These are phyloP conservation scores for human DNA, from an alignment of 2,113 vertebrate species.

Conservation along the genomic window GRCh38 chr5:437501-438000, in stretches of 20 bases:
- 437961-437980: not conserved
- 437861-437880: not conserved
- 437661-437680: fast-evolving
- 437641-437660: fast-evolving
- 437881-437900: not conserved
- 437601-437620: not conserved
- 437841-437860: not conserved
- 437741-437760: not conserved
- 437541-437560: not conserved
- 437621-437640: not conserved
- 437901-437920: not conserved
- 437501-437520: not conserved
- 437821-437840: not conserved
- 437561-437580: not conserved
- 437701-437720: not conserved
- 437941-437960: not conserved
- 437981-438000: not conserved
- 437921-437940: not conserved
- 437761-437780: fast-evolving
- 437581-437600: fast-evolving
- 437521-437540: not conserved
- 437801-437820: not conserved
- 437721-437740: not conserved
- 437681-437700: not conserved
- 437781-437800: not conserved